Conservation (phyloP, 2,113 vertebrate species). For the Ploceus nigricollis region DNA sequence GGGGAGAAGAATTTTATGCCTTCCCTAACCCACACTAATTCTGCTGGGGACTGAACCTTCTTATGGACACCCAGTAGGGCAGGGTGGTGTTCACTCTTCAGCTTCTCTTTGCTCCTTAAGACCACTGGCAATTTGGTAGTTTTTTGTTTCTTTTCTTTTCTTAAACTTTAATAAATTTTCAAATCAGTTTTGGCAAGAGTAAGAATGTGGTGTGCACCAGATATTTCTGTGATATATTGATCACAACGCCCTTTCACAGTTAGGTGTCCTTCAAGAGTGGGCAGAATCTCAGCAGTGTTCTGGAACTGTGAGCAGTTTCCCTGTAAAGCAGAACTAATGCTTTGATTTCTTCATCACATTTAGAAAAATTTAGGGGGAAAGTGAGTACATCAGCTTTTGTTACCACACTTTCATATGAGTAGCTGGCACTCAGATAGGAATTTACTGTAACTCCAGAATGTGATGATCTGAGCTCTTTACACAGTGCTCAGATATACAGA, state of each 20-base stretch:
- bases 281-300: background rate
- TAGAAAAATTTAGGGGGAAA: conserved; percentile 22
- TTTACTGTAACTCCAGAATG: background rate
- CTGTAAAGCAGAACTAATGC: conserved; percentile 6
- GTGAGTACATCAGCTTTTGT: conserved; percentile 22
- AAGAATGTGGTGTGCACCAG: background rate
- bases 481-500: background rate
- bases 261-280: background rate
- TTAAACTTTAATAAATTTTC: background rate
- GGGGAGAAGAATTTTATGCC: background rate
- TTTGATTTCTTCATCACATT: conserved; percentile 26
- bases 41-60: background rate
- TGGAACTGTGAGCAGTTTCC: background rate
- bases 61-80: background rate
- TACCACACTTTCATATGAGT: background rate
- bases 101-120: background rate
- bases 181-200: background rate
- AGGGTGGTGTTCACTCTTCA: background rate
- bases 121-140: background rate
- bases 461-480: background rate
- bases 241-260: background rate
- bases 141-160: background rate
- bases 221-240: background rate
- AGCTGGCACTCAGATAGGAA: background rate
- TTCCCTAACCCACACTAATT: background rate